phyloP scores from a whole-genome alignment of 2,113 vertebrate species.

The Bettongia penicillata region DNA sequence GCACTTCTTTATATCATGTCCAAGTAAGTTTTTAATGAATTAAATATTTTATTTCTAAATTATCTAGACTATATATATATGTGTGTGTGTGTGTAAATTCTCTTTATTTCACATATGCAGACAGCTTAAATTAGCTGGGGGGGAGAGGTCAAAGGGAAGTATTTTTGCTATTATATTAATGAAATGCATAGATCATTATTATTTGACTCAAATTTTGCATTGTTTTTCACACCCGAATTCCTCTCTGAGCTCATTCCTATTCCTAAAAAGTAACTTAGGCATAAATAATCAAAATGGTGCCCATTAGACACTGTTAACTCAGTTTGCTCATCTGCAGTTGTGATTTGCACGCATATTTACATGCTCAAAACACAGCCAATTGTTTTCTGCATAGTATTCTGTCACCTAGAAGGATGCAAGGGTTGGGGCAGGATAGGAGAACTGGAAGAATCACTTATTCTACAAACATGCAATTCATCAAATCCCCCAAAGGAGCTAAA shows the following conservation, averaged over 20 bases:
- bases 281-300: constrained; percentile 37
- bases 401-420: constrained; percentile 39
- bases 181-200: constrained; percentile 10
- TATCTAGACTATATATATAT: constrained; percentile 16
- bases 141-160: not conserved
- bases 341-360: constrained; percentile 49
- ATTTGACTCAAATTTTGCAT: constrained; percentile 13
- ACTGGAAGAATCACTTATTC: constrained; percentile 57
- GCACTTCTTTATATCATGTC: not conserved
- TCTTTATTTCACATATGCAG: constrained; percentile 34
- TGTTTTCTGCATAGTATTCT: constrained; percentile 51
- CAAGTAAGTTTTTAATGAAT: not conserved
- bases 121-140: constrained; percentile 42
- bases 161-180: not conserved
- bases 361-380: not conserved
- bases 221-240: not conserved
- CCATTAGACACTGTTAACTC: constrained; percentile 15
- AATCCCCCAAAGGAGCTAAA: constrained; percentile 75
- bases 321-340: not conserved
- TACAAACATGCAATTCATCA: constrained; percentile 76
- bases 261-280: constrained; percentile 25
- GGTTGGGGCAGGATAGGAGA: not conserved
- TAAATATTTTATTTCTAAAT: constrained; percentile 38
- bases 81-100: not conserved
- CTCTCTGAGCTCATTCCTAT: not conserved